Conservation (phyloP, 2,797 vertebrate species). For the Enteromius paludinosus region DNA sequence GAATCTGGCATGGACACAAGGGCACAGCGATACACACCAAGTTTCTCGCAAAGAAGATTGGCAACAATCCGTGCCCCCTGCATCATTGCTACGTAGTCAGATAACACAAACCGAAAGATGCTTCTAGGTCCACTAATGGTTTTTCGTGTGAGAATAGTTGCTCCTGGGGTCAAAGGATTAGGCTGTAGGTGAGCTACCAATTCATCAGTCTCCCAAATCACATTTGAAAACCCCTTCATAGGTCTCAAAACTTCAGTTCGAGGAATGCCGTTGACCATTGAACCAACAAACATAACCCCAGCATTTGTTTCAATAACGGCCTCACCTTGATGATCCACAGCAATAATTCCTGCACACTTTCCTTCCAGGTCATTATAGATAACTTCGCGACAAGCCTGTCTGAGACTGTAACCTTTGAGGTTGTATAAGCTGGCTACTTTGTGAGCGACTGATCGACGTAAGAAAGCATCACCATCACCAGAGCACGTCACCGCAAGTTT, state of each 20-base stretch:
- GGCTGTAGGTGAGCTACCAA: slow-evolving; percentile 77
- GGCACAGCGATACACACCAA: slow-evolving; percentile 77
- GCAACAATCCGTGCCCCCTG: slow-evolving; percentile 74
- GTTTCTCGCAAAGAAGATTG: slow-evolving; percentile 70
- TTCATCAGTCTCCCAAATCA: slow-evolving; percentile 81
- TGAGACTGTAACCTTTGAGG: slow-evolving; percentile 75
- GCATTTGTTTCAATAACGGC: slow-evolving; percentile 79
- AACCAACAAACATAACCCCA: slow-evolving; percentile 80
- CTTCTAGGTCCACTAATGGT: slow-evolving; percentile 70
- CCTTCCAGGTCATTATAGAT: slow-evolving; percentile 73
- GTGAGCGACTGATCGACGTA: slow-evolving; percentile 79
- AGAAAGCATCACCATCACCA: slow-evolving; percentile 81
- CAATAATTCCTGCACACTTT: slow-evolving; percentile 78
- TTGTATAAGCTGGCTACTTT: slow-evolving; percentile 80
- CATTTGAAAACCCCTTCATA: slow-evolving; percentile 66
- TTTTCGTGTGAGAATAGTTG: slow-evolving; percentile 76
- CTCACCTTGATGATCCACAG: slow-evolving; percentile 74
- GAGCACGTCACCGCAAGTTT: slow-evolving; percentile 80
- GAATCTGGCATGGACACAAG: slow-evolving; percentile 72
- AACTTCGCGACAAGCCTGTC: slow-evolving; percentile 77
- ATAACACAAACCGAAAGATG: slow-evolving; percentile 73
- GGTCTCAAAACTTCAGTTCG: slow-evolving; percentile 77
- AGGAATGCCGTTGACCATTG: slow-evolving; percentile 68
- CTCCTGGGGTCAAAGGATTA: slow-evolving; percentile 78
- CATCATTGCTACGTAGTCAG: slow-evolving; percentile 73